Evolutionary conservation across 92 coral and sea anemone genomes (phyloP).

Genomic region (Actinernus sp.): DNA sequence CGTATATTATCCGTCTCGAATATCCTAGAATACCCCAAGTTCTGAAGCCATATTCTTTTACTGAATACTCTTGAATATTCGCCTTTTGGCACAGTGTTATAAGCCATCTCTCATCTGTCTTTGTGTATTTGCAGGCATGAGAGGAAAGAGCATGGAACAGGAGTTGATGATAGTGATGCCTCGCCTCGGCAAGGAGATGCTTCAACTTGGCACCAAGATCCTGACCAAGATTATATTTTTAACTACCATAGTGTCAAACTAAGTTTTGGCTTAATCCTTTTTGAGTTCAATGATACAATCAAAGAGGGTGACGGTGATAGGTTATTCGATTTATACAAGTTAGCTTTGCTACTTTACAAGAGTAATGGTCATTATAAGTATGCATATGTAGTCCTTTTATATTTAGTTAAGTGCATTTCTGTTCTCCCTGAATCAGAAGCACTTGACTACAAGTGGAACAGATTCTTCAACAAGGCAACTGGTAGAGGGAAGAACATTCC

Average conservation of each 20-base stretch:
- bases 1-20: too few relatives aligned
- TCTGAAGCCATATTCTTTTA: too few relatives aligned
- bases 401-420: constrained; percentile 19
- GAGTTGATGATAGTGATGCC: constrained; percentile 6
- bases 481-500: constrained; percentile 44
- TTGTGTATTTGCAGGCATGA: constrained; percentile 52
- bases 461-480: constrained; percentile 53
- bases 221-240: constrained; percentile 38
- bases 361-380: constrained; percentile 36
- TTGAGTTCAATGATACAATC: constrained; percentile 42
- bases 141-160: constrained; percentile 15
- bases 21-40: too few relatives aligned
- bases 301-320: constrained; percentile 64
- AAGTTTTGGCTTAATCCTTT: constrained; percentile 53
- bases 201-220: too few relatives aligned
- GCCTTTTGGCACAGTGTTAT: too few relatives aligned
- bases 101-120: too few relatives aligned
- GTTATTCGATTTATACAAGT: constrained; percentile 37
- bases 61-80: too few relatives aligned
- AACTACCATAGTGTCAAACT: constrained; percentile 64
- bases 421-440: constrained; percentile 32
- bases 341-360: constrained; percentile 41
- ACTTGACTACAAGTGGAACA: constrained; percentile 35
- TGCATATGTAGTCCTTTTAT: constrained; percentile 42
- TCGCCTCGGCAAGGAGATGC: constrained; percentile 6